Conservation (phyloP, 2,888 invertebrate genomes). For the Torymus tubicola region DNA sequence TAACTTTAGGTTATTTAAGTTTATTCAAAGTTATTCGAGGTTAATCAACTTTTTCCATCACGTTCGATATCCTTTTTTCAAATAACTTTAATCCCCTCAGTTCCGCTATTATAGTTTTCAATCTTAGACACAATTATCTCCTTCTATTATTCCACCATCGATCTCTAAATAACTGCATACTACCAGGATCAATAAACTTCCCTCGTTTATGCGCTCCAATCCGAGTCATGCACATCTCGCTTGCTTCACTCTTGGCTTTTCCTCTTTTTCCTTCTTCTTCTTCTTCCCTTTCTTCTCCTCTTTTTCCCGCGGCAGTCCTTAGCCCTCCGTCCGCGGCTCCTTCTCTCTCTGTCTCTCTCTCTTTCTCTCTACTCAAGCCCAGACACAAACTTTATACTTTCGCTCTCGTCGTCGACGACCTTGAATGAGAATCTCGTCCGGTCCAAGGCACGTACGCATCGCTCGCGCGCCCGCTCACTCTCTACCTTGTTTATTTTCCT, state of each 20-base stretch:
- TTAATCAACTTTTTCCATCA: too few species aligned
- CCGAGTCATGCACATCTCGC: background rate
- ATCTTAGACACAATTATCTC: background rate
- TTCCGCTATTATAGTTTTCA: too few species aligned
- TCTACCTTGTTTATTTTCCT: slow-evolving; percentile 29
- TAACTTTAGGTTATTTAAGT: too few species aligned
- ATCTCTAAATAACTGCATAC: background rate
- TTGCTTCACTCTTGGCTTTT: too few species aligned
- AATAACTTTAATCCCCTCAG: too few species aligned
- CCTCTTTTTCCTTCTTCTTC: too few species aligned
- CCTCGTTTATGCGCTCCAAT: background rate
- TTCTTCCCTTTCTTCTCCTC: too few species aligned
- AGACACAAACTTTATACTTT: slow-evolving; percentile 58
- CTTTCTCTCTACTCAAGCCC: slow-evolving; percentile 12
- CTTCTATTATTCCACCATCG: background rate
- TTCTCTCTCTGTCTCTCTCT: background rate
- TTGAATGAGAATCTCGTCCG: slow-evolving; percentile 60
- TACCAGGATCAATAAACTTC: background rate
- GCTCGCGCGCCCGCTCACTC: slow-evolving; percentile 19
- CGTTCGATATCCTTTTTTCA: too few species aligned
- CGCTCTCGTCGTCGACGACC: slow-evolving; percentile 58
- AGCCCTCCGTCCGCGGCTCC: too few species aligned
- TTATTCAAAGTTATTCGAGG: too few species aligned
- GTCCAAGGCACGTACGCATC: slow-evolving; percentile 56
- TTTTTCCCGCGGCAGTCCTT: too few species aligned